These are phyloP conservation scores for Thereuonema tuberculata DNA, from an alignment of 1,140 invertebrate genomes.

Conservation along the genomic window DNA sequence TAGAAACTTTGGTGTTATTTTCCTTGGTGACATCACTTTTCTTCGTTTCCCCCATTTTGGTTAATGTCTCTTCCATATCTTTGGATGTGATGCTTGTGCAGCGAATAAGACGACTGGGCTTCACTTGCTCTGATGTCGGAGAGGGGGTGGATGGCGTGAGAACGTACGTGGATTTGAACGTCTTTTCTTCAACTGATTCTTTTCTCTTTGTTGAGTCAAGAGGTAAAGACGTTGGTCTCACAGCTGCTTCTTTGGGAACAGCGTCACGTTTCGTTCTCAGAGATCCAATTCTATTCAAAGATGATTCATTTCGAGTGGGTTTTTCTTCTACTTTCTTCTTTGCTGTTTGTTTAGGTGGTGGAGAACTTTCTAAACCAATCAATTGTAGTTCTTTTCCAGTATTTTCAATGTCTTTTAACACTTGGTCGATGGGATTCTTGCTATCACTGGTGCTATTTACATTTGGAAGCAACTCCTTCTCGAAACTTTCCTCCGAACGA, in stretches of 20 bases:
- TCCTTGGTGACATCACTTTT: background rate
- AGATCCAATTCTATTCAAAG: no score
- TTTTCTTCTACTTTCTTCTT: no score
- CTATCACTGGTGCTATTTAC: background rate
- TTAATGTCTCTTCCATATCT: no score
- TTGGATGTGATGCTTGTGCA: background rate
- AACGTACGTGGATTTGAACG: slow-evolving; percentile 5
- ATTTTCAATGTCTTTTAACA: background rate
- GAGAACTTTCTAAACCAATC: background rate
- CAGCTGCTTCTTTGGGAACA: background rate
- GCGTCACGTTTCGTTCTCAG: no score
- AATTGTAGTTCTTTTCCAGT: slow-evolving; percentile 2
- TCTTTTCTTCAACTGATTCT: background rate
- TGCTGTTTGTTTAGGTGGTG: background rate
- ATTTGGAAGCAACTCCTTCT: no score
- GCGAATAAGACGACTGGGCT: background rate
- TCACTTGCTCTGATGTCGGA: background rate
- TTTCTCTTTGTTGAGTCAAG: background rate
- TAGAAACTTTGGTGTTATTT: background rate
- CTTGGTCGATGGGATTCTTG: slow-evolving; percentile 2
- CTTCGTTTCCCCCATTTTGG: background rate
- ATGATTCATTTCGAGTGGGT: no score
- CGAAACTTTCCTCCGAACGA: background rate
- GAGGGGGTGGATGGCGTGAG: background rate
- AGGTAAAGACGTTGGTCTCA: background rate